Conservation (phyloP, 2,797 vertebrate species). For the Aythya fuligula region DNA sequence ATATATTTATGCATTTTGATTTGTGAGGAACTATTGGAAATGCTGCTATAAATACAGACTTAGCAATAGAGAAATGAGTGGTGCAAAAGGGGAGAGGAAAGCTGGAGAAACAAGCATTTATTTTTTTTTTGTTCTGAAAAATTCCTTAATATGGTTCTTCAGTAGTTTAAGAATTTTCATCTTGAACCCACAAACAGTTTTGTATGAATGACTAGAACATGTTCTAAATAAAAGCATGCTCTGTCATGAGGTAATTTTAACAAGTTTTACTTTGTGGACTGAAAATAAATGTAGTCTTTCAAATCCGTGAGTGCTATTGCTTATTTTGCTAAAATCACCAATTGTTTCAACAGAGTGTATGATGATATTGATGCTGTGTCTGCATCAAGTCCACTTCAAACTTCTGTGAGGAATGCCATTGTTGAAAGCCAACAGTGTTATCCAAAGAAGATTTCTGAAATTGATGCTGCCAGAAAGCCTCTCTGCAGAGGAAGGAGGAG, state of each 20-base stretch:
- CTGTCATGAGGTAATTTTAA: neutral
- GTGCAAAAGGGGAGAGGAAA: neutral
- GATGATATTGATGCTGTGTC: slow-evolving; percentile 80
- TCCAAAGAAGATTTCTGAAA: slow-evolving; percentile 92
- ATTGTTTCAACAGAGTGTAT: slow-evolving; percentile 85
- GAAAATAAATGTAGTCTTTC: neutral
- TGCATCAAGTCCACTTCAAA: slow-evolving; percentile 80
- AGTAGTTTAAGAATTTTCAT: slow-evolving; percentile 16
- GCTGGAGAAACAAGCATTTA: neutral
- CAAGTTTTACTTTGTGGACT: neutral
- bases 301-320: neutral
- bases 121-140: neutral
- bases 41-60: neutral
- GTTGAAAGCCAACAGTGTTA: slow-evolving; percentile 84
- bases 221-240: neutral
- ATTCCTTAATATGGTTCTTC: neutral
- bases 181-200: neutral
- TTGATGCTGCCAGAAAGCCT: slow-evolving; percentile 88
- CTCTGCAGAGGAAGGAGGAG: slow-evolving; percentile 83
- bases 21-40: slow-evolving; percentile 11
- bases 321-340: slow-evolving; percentile 10
- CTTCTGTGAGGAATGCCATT: slow-evolving; percentile 74
- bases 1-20: neutral
- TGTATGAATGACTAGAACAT: neutral
- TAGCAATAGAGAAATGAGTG: neutral